Base-by-base conservation (phyloP, 2,113 vertebrate genomes). In the Pica pica region DNA sequence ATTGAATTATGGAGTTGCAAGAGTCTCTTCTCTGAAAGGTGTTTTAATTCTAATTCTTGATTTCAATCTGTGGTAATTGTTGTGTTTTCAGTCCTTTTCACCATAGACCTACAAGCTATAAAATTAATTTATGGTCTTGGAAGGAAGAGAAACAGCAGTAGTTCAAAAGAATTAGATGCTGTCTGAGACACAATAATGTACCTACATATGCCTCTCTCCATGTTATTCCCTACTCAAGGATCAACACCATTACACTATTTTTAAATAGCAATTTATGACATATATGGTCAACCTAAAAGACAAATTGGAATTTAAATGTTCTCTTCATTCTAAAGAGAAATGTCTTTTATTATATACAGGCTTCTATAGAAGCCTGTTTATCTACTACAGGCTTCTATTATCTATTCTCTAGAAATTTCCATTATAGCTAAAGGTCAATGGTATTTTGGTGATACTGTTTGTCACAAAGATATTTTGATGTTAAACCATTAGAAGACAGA, bases 241-340 rank as follows among this genome's bases (percentile, higher is more conserved):
- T 68, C 1, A 0, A 44, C 19, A 42, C 2, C 10, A 33, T 30
- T 47, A 28, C 18, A 37, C 7, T 30, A 6, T 13, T 5, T 1
- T 52, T 56, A 60, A 44, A 50, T 19, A 64, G 7, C 7, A 71
- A 31, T n/a, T 83, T 70, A 41, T 10, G 41, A 42, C 5, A 6
- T n/a, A 46, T 30, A 73, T 3, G 7, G 22, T 50, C 21, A 71
- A 7, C 23, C 3, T 63, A 77, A 60, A 73, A 90, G 64, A 52
- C 0, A 0, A 68, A 65, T 31, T n/a, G 28, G 17, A 82, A 68
- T 31, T 55, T 57, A 82, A 61, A 23, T 55, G 11, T 39, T 68
- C 21, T 60, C 6, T 41, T 71, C 23, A 33, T 53, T 61, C 55
- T 55, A 61, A 88, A 56, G 15, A 11, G 23, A 89, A 57, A 70